Conservation (phyloP, 2,113 vertebrate species). For the Eretmochelys imbricata region DNA sequence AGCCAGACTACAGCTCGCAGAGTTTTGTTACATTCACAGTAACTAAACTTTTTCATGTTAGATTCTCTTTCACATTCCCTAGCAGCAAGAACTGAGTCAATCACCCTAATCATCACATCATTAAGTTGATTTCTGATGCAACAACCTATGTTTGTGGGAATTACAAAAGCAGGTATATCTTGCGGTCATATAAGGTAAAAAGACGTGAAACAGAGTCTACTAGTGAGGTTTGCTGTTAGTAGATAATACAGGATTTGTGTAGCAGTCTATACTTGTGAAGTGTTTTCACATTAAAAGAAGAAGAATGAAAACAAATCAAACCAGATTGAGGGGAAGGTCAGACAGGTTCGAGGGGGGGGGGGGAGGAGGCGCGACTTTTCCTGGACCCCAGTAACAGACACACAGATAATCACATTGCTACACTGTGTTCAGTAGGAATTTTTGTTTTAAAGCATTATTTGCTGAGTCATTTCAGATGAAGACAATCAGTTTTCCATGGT, state of each 20-base stretch:
- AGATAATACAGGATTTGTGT: background rate
- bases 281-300: background rate
- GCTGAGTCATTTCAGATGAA: background rate
- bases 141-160: background rate
- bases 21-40: background rate
- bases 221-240: background rate
- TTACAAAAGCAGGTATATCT: background rate
- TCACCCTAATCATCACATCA: background rate
- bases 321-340: background rate
- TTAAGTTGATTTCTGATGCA: background rate
- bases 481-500: background rate
- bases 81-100: background rate
- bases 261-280: background rate
- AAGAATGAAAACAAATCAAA: background rate
- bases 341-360: fast-evolving
- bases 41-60: background rate
- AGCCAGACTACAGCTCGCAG: background rate
- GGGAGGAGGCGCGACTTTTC: fast-evolving
- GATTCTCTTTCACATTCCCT: background rate
- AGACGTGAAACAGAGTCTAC: background rate
- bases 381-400: background rate
- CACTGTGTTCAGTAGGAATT: background rate
- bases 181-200: background rate
- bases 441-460: background rate
- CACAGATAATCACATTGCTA: background rate